Evolutionary conservation across 2,888 invertebrate genomes (phyloP).

Genomic region (Acleris cristana): DNA sequence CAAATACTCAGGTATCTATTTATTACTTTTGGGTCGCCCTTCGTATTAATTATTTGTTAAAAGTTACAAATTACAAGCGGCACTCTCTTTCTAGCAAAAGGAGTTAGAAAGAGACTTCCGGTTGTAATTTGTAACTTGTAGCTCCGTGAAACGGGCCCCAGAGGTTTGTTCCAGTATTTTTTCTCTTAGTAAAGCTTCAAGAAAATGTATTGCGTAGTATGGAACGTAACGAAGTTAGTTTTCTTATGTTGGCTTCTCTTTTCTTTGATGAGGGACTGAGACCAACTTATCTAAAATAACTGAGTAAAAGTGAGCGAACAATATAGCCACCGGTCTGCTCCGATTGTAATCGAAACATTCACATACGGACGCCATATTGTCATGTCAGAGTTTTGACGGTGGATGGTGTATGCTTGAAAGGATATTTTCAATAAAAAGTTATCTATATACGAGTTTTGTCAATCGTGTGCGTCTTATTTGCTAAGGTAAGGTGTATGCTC

Average conservation of each 20-base stretch:
- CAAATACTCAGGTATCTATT: too few relatives aligned
- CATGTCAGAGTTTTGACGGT: slow-evolving; percentile 73
- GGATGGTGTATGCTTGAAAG: slow-evolving; percentile 58
- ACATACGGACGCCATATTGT: slow-evolving; percentile 75
- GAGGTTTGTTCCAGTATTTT: too few relatives aligned
- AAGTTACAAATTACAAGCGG: too few relatives aligned
- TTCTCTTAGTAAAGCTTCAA: too few relatives aligned
- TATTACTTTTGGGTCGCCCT: too few relatives aligned
- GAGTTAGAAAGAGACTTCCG: too few relatives aligned
- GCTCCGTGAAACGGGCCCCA: too few relatives aligned
- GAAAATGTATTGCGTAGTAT: slow-evolving; percentile 39
- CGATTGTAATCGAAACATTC: slow-evolving; percentile 52
- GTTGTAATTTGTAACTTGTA: too few relatives aligned
- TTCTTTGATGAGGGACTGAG: slow-evolving; percentile 44
- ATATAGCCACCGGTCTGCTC: slow-evolving; percentile 45
- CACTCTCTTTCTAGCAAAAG: too few relatives aligned
- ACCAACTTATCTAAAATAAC: slow-evolving; percentile 36
- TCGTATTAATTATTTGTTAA: too few relatives aligned
- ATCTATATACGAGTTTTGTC: slow-evolving; percentile 40
- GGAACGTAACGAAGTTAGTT: slow-evolving; percentile 40
- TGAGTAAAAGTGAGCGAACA: slow-evolving; percentile 42
- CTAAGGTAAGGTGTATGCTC: slow-evolving; percentile 54
- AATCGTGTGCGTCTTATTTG: slow-evolving; percentile 55
- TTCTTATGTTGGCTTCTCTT: slow-evolving; percentile 45
- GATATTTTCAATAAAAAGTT: slow-evolving; percentile 52